A percentile compares a stretch with the other conserved stretches of the same genome.
Evolutionary conservation across 2,888 invertebrate genomes (phyloP).

Genomic region (Keiferia lycopersicella): DNA sequence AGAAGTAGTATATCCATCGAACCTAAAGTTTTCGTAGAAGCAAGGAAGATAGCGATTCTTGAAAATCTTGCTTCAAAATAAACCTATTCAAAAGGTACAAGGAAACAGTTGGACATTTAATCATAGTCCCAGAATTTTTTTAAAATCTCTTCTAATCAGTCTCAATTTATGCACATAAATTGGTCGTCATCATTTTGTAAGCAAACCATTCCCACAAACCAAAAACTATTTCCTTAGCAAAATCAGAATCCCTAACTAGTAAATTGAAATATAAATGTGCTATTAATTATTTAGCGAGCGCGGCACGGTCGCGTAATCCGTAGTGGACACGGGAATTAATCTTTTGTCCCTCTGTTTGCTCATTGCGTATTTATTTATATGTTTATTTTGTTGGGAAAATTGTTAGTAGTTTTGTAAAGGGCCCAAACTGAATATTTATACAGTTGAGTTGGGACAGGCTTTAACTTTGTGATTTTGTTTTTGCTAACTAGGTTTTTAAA

Average conservation of each 20-base stretch:
- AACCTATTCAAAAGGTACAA: too few relatives aligned
- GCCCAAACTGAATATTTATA: background rate
- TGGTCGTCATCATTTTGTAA: background rate
- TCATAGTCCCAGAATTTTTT: background rate
- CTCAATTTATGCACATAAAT: background rate
- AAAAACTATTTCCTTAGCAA: conserved; percentile 17
- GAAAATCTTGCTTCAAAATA: too few relatives aligned
- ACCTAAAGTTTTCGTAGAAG: too few relatives aligned
- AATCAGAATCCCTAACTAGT: conserved; percentile 16
- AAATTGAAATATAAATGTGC: conserved; percentile 20
- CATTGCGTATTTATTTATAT: conserved; percentile 13
- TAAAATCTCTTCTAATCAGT: background rate
- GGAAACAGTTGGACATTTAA: too few relatives aligned
- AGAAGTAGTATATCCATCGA: too few relatives aligned
- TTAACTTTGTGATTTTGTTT: background rate
- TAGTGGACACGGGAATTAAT: conserved; percentile 23
- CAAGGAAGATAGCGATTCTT: too few relatives aligned
- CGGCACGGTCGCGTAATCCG: conserved; percentile 19
- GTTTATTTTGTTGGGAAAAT: background rate
- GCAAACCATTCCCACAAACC: background rate
- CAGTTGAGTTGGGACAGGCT: background rate
- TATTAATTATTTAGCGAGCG: conserved; percentile 19
- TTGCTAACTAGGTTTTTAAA: background rate
- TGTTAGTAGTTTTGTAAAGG: conserved; percentile 1
- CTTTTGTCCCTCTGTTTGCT: conserved; percentile 17